Conservation (phyloP, 2,113 vertebrate species). For the Rhea pennata region DNA sequence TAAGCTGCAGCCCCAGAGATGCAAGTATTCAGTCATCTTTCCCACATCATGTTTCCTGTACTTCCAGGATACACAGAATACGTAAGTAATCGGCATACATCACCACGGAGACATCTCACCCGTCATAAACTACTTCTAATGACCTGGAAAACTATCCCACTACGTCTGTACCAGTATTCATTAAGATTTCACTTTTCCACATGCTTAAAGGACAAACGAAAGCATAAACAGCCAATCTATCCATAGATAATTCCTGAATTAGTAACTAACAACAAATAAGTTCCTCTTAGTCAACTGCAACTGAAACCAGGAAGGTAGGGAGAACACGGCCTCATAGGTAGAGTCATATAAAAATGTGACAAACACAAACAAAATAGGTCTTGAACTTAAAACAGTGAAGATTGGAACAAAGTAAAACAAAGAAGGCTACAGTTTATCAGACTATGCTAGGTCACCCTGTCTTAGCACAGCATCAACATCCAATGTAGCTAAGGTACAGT, state of each 20-base stretch:
- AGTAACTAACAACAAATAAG: background rate
- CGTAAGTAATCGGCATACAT: background rate
- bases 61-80: background rate
- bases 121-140: background rate
- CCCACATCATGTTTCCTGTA: background rate
- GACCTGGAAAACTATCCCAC: background rate
- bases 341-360: background rate
- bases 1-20: background rate
- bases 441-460: background rate
- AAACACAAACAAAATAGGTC: background rate
- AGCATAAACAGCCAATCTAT: background rate
- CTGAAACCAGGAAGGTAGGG: background rate
- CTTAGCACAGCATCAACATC: background rate
- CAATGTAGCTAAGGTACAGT: background rate
- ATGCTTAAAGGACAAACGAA: background rate
- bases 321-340: background rate
- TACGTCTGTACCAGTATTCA: fast-evolving
- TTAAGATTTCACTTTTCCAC: background rate
- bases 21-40: background rate
- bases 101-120: background rate
- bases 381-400: background rate
- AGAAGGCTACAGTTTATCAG: background rate
- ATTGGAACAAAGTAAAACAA: background rate
- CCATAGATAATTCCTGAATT: background rate
- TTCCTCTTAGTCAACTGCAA: background rate